Evolutionary conservation across 2,113 vertebrate genomes (phyloP).

Genomic region (Prunella fulvescens): DNA sequence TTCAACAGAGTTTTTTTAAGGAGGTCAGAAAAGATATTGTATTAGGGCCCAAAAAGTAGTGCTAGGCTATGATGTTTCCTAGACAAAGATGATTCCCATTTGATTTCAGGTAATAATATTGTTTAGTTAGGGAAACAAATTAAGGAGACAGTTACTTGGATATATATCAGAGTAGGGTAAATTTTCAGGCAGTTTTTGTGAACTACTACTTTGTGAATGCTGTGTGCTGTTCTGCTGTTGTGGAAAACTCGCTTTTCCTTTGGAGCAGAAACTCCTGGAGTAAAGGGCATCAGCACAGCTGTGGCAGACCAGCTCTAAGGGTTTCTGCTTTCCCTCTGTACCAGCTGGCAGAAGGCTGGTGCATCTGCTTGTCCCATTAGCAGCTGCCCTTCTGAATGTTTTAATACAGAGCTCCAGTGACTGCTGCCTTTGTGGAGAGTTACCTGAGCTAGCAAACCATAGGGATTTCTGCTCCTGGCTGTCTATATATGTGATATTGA

Average conservation of each 20-base stretch:
- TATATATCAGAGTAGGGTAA: not conserved
- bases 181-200: not conserved
- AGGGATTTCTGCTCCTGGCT: not conserved
- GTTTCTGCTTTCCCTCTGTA: not conserved
- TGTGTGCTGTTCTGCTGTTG: not conserved
- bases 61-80: not conserved
- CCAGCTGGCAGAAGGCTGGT: not conserved
- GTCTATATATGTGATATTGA: not conserved
- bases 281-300: not conserved
- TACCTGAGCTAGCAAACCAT: not conserved
- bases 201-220: not conserved
- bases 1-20: not conserved
- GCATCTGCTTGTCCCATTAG: not conserved
- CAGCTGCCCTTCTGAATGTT: not conserved
- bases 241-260: not conserved
- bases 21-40: not conserved
- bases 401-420: not conserved
- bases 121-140: not conserved
- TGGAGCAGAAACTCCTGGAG: not conserved
- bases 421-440: not conserved
- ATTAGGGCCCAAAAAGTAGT: not conserved
- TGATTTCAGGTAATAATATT: not conserved
- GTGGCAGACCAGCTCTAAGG: not conserved
- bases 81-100: not conserved
- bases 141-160: not conserved